phyloP scores from a whole-genome alignment of 2,797 vertebrate species.

The Carduelis carduelis region DNA sequence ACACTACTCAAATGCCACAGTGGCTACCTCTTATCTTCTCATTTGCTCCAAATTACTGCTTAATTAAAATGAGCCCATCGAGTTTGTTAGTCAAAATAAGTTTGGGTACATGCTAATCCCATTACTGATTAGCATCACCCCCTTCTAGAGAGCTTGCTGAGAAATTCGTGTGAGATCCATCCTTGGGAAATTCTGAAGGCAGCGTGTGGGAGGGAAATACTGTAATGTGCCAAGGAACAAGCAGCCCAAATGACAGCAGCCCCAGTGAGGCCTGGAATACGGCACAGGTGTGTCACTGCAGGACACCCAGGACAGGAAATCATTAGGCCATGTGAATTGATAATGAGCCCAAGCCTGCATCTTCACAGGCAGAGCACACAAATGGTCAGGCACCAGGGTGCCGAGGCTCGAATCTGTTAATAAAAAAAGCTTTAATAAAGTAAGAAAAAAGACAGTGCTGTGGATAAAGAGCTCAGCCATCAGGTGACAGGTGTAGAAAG shows the following conservation, averaged over 20 bases:
- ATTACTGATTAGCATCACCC: not conserved
- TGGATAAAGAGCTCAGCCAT: not conserved
- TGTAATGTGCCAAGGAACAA: not conserved
- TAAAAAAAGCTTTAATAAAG: not conserved
- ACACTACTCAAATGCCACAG: rapidly evolving
- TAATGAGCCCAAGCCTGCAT: not conserved
- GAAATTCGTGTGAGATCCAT: rapidly evolving
- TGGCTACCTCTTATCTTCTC: not conserved
- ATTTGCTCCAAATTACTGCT: slow-evolving; percentile 23
- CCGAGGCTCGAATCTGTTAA: not conserved
- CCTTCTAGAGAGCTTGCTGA: not conserved
- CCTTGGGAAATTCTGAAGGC: not conserved
- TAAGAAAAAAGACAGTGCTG: not conserved
- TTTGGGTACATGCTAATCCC: not conserved
- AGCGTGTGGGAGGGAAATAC: not conserved
- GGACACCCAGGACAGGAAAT: slow-evolving; percentile 20
- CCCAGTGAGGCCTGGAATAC: not conserved
- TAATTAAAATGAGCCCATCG: not conserved
- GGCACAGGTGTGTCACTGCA: slow-evolving; percentile 12
- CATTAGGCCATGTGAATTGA: not conserved
- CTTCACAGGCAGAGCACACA: slow-evolving; percentile 12
- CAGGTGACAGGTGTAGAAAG: not conserved
- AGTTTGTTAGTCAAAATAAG: not conserved
- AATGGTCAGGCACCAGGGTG: slow-evolving; percentile 29
- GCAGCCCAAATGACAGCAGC: not conserved